Evolutionary conservation across 2,113 vertebrate species (phyloP), one percentile per base, ranked within the genome.

Genomic region (Ammodramus savannarum): DNA sequence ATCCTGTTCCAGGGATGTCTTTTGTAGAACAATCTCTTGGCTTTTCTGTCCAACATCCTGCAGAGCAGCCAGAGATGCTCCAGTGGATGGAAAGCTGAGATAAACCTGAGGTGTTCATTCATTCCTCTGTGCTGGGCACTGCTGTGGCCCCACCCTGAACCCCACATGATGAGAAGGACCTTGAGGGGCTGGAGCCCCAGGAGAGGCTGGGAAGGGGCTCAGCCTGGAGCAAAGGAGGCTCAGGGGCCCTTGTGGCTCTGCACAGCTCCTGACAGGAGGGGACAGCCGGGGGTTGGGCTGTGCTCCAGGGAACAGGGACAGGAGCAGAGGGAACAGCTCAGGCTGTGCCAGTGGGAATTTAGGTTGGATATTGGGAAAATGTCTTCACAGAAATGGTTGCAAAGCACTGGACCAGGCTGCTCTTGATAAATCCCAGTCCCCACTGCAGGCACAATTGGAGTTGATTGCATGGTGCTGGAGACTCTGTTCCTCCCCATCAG

Each of bases 241-340:
- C 69, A 31, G 78, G 69, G 38, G 3, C 2, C 44, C 38, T n/a
- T 43, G 7, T 81, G 14, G 17, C 44, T 89, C 77, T 67, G 22
- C 68, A 86, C 62, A 89, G 1, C 3, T 74, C 61, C 69, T 82
- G 78, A 0, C 39, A 82, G 78, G 62, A 89, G 46, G 20, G 76
- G 7, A 20, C 32, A 74, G 76, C 31, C 0, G 0, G 36, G 29
- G 8, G 6, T 38, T 0, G 0, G 69, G 52, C 19, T 46, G 1
- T 89, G 44, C 22, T 66, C 10, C 44, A 38, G 32, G n/a, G 68
- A 25, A 46, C 22, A 52, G 59, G 76, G 59, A 52, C 38, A 81
- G 86, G 61, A 67, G 7, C 3, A 26, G 54, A 61, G 69, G 20
- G 23, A 52, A 34, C 0, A 0, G n/a, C 44, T 46, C 61, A 75